Evolutionary conservation across 2,797 vertebrate genomes (phyloP).

Genomic region (Australoheros facetus): DNA sequence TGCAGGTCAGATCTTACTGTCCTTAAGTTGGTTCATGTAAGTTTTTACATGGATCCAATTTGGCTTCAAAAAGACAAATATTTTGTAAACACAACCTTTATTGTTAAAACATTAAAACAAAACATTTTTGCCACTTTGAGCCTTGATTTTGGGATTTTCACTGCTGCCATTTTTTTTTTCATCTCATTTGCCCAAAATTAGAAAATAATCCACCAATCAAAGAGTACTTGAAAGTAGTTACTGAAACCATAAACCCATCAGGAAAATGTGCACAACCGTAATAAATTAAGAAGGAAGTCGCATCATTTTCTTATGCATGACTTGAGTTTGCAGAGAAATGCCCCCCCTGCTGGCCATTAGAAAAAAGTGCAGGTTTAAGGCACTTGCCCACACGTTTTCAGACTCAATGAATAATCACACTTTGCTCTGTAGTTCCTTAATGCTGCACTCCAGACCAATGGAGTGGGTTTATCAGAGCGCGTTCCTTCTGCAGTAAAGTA

Average conservation of each 20-base stretch:
- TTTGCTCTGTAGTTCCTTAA: neutral
- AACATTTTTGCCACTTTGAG: rapidly evolving
- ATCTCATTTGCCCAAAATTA: neutral
- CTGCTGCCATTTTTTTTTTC: neutral
- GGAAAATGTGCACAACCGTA: neutral
- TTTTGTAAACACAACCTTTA: rapidly evolving
- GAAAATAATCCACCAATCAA: neutral
- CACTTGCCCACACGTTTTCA: neutral
- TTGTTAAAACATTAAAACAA: rapidly evolving
- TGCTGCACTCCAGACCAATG: neutral
- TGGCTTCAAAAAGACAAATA: neutral
- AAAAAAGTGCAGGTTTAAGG: neutral
- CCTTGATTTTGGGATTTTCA: neutral
- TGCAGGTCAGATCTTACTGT: neutral
- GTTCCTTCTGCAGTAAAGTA: neutral
- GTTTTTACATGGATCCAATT: neutral
- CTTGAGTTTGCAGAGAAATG: neutral
- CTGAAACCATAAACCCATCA: neutral
- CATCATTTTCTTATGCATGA: neutral
- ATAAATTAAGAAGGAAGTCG: neutral
- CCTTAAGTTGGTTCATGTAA: neutral
- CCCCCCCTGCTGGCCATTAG: neutral
- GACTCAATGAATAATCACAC: neutral
- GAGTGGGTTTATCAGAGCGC: neutral
- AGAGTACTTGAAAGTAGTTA: neutral